Evolutionary conservation across 2,113 vertebrate genomes (phyloP), one percentile per base, ranked within the genome.

Genomic region (Corvus cornix): DNA sequence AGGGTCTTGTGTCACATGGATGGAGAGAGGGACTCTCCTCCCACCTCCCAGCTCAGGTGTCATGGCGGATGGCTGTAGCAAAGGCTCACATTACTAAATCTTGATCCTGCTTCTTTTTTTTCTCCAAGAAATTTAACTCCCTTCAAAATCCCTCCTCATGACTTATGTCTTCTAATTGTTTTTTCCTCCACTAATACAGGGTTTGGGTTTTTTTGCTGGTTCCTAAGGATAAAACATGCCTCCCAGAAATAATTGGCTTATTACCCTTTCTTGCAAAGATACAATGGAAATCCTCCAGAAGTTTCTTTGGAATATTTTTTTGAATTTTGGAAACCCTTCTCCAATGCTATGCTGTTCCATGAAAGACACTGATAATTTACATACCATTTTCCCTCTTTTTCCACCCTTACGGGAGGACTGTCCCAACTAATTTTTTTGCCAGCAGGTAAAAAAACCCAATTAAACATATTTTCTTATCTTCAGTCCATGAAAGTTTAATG

Each of bases 201-300:
- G 0, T 1, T 21, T 30, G 31, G 16, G 18, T 41, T 64, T 52
- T 67, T 67, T 67, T 21, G 5, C 7, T 44, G 1, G 0, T 52
- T 74, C 13, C 13, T 53, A 49, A 58, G 28, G 13, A 22, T 62
- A 78, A 92, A 48, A 62, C 35, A 35, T 74, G 9, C 22, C 6
- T 92, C 19, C 46, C 51, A 62, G 31, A 22, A 67, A 66, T 78
- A 84, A 84, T 18, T 84, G 46, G 4, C 28, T 51, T 78, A 66
- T 7, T 56, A 13, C 23, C 9, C 19, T 74, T 33, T 74, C 56
- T 75, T 73, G 31, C 56, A 81, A 81, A 80, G 89, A 60, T 49
- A 31, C 10, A 30, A 3, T 74, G 37, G 27, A 91, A 89, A 87
- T 62, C 4, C 8, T 44, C 24, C 44, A 28, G 9, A 33, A 13